Conservation (phyloP, 2,113 vertebrate species). For the Fregata magnificens region DNA sequence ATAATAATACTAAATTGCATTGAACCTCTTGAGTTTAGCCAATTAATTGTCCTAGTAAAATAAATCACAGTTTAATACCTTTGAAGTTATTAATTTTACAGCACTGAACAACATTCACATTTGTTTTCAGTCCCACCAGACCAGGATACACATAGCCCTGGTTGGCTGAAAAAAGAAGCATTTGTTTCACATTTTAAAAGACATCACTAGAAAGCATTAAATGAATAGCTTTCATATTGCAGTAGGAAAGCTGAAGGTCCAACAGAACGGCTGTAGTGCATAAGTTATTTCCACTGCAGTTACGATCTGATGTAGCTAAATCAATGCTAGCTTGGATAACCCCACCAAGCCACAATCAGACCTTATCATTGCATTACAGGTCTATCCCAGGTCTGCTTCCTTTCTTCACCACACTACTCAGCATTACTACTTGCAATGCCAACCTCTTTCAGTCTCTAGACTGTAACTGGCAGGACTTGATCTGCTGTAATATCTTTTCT, state of each 20-base stretch:
- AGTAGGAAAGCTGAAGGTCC: background rate
- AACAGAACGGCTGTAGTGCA: background rate
- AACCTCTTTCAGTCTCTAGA: background rate
- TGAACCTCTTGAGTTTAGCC: background rate
- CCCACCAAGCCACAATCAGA: background rate
- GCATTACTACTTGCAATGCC: background rate
- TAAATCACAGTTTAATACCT: background rate
- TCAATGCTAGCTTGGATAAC: background rate
- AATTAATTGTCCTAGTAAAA: background rate
- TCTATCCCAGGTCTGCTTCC: background rate
- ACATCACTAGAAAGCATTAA: background rate
- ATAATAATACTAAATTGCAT: background rate
- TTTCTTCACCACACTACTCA: background rate
- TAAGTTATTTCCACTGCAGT: background rate
- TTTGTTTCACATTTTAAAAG: background rate
- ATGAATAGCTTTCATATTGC: background rate
- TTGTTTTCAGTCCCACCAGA: background rate
- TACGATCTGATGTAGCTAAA: background rate
- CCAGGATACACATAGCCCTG: background rate
- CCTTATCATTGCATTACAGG: background rate
- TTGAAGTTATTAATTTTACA: background rate
- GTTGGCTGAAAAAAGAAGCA: background rate
- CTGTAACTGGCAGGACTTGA: background rate
- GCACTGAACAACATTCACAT: background rate
- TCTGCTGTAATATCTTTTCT: background rate